Conservation (phyloP, 2,888 invertebrate species). For the Pachydiplax longipennis region DNA sequence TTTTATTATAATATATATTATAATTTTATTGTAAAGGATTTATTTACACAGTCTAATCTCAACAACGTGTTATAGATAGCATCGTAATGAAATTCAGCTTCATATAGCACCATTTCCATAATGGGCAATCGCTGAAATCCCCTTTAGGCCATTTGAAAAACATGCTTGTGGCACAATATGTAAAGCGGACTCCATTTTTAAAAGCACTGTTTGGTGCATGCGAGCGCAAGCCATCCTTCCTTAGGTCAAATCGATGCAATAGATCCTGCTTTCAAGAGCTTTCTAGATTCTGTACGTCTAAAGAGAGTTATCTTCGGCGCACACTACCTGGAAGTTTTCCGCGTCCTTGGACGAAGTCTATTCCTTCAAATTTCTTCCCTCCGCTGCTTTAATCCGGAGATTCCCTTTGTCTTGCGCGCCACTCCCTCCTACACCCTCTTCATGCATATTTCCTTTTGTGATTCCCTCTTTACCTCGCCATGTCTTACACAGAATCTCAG, state of each 20-base stretch:
- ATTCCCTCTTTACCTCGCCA: not conserved
- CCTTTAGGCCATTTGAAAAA: too few species aligned
- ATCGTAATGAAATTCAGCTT: too few species aligned
- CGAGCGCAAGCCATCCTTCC: slow-evolving; percentile 4
- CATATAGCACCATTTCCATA: too few species aligned
- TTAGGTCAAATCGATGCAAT: slow-evolving; percentile 24
- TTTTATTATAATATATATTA: too few species aligned
- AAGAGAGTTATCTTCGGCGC: slow-evolving; percentile 19
- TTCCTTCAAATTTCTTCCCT: not conserved
- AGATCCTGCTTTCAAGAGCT: slow-evolving; percentile 24
- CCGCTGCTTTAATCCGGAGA: not conserved
- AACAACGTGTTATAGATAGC: too few species aligned
- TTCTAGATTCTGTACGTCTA: not conserved
- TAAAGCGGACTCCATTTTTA: not conserved
- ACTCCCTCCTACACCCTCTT: not conserved
- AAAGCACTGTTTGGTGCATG: not conserved
- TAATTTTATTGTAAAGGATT: too few species aligned
- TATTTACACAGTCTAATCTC: too few species aligned
- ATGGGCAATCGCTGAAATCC: too few species aligned
- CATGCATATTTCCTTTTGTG: not conserved
- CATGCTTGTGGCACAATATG: not conserved
- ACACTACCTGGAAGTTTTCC: slow-evolving; percentile 18
- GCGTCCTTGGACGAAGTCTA: slow-evolving; percentile 4
- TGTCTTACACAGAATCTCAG: not conserved
- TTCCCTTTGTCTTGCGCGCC: slow-evolving; percentile 15